These are phyloP conservation scores for Ibidorhyncha struthersii DNA, from an alignment of 2,113 vertebrate species.

Conservation along the genomic window DNA sequence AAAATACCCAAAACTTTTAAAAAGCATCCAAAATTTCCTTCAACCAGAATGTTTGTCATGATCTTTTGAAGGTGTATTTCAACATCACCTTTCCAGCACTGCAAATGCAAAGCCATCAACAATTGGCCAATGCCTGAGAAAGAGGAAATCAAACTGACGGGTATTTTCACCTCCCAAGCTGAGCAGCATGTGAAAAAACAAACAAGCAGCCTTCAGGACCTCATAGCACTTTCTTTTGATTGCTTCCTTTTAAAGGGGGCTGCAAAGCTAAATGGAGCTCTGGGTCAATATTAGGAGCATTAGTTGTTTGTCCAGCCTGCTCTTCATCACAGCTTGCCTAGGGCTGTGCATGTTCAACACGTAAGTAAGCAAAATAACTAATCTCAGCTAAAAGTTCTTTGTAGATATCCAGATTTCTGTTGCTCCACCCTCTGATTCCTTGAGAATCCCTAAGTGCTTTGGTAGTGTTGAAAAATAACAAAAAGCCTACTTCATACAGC, in stretches of 20 bases:
- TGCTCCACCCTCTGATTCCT: not conserved
- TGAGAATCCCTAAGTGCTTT: not conserved
- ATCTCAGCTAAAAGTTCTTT: not conserved
- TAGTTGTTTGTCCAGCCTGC: slow-evolving; percentile 29
- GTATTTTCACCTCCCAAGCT: slow-evolving; percentile 50
- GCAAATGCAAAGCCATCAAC: slow-evolving; percentile 17
- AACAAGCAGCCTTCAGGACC: slow-evolving; percentile 29
- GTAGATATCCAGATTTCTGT: not conserved
- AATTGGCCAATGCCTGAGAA: not conserved
- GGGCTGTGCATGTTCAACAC: not conserved
- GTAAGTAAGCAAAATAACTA: not conserved
- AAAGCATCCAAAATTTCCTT: not conserved
- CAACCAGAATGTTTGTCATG: not conserved
- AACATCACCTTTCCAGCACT: not conserved
- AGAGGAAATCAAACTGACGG: slow-evolving; percentile 1
- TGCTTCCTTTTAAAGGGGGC: slow-evolving; percentile 14
- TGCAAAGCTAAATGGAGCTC: slow-evolving; percentile 9
- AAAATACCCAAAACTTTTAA: not conserved
- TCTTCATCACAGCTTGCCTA: slow-evolving; percentile 11
- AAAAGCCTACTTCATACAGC: not conserved
- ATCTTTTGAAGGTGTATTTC: not conserved
- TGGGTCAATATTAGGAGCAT: slow-evolving; percentile 11
- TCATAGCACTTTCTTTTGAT: slow-evolving; percentile 39
- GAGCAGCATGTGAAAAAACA: slow-evolving; percentile 53
- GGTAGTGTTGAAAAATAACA: not conserved